Percentiles rank a stretch among this genome's conserved stretches.
These are phyloP conservation scores for Notoglanidium macrostoma DNA, from an alignment of 2,797 vertebrate genomes.

Conservation along the genomic window DNA sequence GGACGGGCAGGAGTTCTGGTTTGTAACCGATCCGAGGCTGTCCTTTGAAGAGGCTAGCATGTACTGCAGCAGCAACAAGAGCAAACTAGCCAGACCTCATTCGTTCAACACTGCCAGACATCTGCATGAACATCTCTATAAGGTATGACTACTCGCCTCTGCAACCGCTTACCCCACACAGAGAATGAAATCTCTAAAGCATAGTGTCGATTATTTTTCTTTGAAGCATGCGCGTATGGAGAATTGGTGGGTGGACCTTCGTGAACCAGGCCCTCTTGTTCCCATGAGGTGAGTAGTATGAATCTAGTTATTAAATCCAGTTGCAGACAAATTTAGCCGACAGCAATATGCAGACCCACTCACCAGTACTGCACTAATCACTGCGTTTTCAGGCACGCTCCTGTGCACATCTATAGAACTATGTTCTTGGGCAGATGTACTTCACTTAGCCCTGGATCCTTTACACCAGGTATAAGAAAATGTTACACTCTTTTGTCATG, in stretches of 20 bases:
- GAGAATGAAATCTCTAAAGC: background rate
- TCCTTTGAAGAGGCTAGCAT: slow-evolving; percentile 81
- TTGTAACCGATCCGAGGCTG: slow-evolving; percentile 78
- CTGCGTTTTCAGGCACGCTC: slow-evolving; percentile 58
- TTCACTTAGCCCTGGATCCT: slow-evolving; percentile 50
- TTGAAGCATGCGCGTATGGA: slow-evolving; percentile 54
- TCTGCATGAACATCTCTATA: slow-evolving; percentile 66
- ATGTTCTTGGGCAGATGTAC: slow-evolving; percentile 65
- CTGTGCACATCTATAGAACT: slow-evolving; percentile 53
- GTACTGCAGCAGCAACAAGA: slow-evolving; percentile 81
- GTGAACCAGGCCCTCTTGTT: slow-evolving; percentile 46
- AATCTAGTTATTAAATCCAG: background rate
- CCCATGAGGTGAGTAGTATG: slow-evolving; percentile 64
- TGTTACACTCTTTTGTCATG: background rate
- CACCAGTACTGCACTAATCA: background rate
- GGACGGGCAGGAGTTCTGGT: slow-evolving; percentile 91
- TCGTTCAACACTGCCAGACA: slow-evolving; percentile 66
- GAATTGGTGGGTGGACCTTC: slow-evolving; percentile 73
- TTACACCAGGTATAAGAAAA: slow-evolving; percentile 59
- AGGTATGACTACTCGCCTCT: slow-evolving; percentile 46
- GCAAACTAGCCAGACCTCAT: slow-evolving; percentile 79
- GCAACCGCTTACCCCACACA: background rate
- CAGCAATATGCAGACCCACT: no score
- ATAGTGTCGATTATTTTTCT: background rate
- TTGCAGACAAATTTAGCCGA: background rate